These are phyloP conservation scores for Oryzias celebensis DNA, from an alignment of 2,113 vertebrate genomes.

Conservation along the genomic window DNA sequence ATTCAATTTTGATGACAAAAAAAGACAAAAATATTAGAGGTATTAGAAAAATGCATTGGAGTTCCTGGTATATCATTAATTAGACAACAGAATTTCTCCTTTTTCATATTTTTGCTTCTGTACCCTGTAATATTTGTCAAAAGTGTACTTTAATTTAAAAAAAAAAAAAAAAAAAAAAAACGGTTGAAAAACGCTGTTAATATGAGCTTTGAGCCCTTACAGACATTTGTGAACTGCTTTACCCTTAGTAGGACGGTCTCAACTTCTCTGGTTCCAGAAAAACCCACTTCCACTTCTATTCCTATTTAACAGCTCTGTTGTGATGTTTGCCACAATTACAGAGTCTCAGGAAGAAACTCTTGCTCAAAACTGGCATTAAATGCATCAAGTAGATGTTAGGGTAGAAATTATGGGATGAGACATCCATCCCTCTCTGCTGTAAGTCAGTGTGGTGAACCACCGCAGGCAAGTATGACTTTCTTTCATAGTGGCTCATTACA, in stretches of 20 bases:
- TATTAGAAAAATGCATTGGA: no score
- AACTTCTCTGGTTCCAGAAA: constrained; percentile 21
- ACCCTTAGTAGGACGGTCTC: constrained; percentile 41
- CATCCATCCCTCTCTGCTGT: constrained; percentile 19
- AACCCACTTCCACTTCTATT: constrained; percentile 29
- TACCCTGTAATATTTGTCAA: no score
- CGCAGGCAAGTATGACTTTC: constrained; percentile 11
- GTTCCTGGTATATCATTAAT: no score
- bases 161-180: no score
- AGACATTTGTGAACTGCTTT: constrained; percentile 27
- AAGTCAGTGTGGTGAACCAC: constrained; percentile 25
- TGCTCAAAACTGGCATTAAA: constrained; percentile 27
- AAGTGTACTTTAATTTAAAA: no score
- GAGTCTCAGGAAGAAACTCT: constrained; percentile 16
- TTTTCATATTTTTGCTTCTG: no score
- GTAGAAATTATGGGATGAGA: constrained; percentile 27
- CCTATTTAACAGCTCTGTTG: constrained; percentile 33
- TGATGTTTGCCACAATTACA: constrained; percentile 58
- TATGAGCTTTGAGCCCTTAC: not conserved
- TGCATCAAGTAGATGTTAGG: constrained; percentile 12
- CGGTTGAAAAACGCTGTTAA: no score
- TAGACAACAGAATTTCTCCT: no score
- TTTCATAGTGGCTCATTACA: constrained; percentile 24
- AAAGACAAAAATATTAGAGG: no score
- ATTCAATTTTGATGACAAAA: no score